Percentiles rank a stretch among this genome's conserved stretches.
Conservation (phyloP, 2,888 invertebrate genomes). For the Andrena minutula region DNA sequence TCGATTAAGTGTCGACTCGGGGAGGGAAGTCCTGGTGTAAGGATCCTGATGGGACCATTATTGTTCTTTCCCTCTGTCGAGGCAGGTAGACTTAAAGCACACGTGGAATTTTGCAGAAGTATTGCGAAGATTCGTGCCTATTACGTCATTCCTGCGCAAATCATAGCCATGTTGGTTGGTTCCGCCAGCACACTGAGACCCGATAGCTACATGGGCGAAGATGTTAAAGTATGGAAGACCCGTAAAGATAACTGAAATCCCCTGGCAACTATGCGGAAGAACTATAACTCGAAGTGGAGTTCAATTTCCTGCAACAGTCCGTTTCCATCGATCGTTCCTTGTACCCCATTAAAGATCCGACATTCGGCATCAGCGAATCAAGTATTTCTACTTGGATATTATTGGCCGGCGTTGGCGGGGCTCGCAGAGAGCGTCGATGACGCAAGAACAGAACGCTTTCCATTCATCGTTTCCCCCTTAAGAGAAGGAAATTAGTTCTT, state of each 20-base stretch:
- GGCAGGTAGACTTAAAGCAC: not conserved
- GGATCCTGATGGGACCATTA: not conserved
- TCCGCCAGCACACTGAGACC: too few species aligned
- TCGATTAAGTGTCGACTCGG: conserved; percentile 7
- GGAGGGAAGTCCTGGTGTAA: not conserved
- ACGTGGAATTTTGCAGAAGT: not conserved
- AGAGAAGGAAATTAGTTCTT: conserved; percentile 48
- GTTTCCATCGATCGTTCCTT: conserved; percentile 12
- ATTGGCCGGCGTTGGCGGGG: conserved; percentile 7
- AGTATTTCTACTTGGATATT: not conserved
- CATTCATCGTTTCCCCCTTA: conserved; percentile 6
- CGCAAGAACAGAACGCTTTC: conserved; percentile 30
- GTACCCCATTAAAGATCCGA: not conserved
- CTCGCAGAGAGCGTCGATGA: not conserved
- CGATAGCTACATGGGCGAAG: not conserved
- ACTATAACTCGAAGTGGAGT: not conserved
- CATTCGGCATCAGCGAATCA: conserved; percentile 5
- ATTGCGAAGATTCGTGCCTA: too few species aligned
- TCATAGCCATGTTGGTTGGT: too few species aligned
- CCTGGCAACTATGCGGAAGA: not conserved
- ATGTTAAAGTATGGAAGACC: not conserved
- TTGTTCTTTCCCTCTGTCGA: not conserved
- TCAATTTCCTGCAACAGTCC: not conserved
- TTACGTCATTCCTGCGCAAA: too few species aligned
- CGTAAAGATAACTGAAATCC: conserved; percentile 7